Base-by-base conservation (phyloP, 2,888 invertebrate species). In the Ceratothoa steindachneri region DNA sequence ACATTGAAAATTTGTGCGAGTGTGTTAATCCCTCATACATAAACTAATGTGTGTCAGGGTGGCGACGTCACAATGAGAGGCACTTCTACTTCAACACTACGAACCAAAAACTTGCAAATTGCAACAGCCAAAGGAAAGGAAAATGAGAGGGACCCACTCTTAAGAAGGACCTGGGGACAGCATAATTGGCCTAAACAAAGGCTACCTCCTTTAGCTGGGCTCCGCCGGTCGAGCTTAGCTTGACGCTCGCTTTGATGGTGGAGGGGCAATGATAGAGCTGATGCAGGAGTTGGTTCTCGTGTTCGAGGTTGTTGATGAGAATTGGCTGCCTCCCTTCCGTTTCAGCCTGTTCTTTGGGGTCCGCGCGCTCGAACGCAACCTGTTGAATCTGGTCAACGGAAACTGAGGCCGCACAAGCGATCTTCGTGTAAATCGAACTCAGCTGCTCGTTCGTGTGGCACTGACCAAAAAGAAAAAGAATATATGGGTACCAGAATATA, bases 401-500 rank as follows among this genome's bases (percentile, higher is more conserved):
- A 22, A 70, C 69, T 3, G 74, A 82, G 41, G 85, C 78, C 72
- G 82, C 81, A 24, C 81, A 81, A n/a, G 84, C 83, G 71, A 85
- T 83, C 77, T 84, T 84, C 69, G 82, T 81, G 64, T 84, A 81
- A 24, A 85, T 81, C 27, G 84, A 83, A 9, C 83, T 82, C 12
- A 85, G 81, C 1, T 83, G 83, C 76, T 85, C 85, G 81, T 86
- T 85, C 71, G 83, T 85, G 80, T 85, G 86, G 74, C 83, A 81
- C 82, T 83, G 81, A 7, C 81, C 81, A n/a, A n/a, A n/a, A n/a
- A n/a, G n/a, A n/a, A n/a, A n/a, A n/a, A n/a, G n/a, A n/a, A 51
- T 30, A 69, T 29, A 70, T 2, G 27, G 51, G 51, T 27, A 71
- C 22, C n/a, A n/a, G n/a, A n/a, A n/a, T n/a, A n/a, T n/a, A n/a